Evolutionary conservation across 2,888 invertebrate species (phyloP), one percentile per base, ranked within the genome.

Genomic region (Deilephila porcellus): DNA sequence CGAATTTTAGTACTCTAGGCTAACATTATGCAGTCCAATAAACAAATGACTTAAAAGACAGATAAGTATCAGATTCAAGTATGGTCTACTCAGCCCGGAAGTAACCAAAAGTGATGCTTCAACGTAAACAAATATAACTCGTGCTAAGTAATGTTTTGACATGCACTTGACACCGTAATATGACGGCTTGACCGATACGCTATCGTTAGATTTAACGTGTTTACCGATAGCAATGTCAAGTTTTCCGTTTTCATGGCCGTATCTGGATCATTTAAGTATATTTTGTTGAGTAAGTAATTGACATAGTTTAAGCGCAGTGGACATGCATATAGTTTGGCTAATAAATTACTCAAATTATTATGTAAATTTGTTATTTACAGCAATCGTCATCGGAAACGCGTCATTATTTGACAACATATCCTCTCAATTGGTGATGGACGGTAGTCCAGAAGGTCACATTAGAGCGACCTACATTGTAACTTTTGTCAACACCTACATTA

Each of bases 131-230:
- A 7, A 67, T 8, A 37, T 37, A 45, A 37, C 29, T 17, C 67
- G 32, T 53, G 56, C 67, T 29, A 20, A 17, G 17, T 67, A 52
- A 67, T 45, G 64, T 37, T 64, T n/a, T 64, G 32, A 56, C 64
- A 11, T 60, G 60, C 60, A 71, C 60, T 60, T 60, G 71, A 60
- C 71, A 71, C 71, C 71, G 19, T 53, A 59, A 20, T 59, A 25
- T 71, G 37, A 60, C 25, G n/a, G 34, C 20, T 70, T 71, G 71
- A 71, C 71, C 71, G 71, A 71, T 71, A 71, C 67, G 67, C 20
- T 67, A 67, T 67, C 67, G 45, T 45, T n/a, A 37, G n/a, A 20
- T 63, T 20, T 20, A 7, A 45, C 25, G 52, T 67, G 52, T 45
- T 45, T 45, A 64, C 64, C 11, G 37, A 17, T 25, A 20, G 14